Percentiles rank a stretch among this genome's conserved stretches.
Evolutionary conservation across 1,140 invertebrate genomes (phyloP).

Genomic region (Sinonovacula constricta): DNA sequence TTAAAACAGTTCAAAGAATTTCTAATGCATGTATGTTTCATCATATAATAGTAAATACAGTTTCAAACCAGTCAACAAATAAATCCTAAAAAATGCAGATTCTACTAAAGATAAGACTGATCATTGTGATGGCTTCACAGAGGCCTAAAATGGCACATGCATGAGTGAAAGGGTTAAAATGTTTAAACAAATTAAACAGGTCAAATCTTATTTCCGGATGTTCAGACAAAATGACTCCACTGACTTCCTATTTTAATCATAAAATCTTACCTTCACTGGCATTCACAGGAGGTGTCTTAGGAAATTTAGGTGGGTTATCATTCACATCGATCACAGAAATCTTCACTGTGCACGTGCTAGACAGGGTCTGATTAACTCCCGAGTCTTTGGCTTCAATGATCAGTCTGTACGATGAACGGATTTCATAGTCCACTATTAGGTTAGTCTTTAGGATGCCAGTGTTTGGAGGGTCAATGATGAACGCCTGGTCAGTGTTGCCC

Average conservation of each 20-base stretch:
- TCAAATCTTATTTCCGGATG: no score
- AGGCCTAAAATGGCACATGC: no score
- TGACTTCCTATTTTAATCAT: not conserved
- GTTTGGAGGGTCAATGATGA: constrained; percentile 94
- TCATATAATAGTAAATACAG: no score
- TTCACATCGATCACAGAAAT: constrained; percentile 87
- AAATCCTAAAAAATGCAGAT: no score
- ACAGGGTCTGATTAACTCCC: constrained; percentile 60
- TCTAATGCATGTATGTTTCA: no score
- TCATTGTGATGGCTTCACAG: no score
- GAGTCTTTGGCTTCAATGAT: constrained; percentile 71
- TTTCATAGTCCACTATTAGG: constrained; percentile 96
- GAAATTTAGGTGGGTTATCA: constrained; percentile 85
- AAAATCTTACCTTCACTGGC: constrained; percentile 80
- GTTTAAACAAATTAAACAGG: no score
- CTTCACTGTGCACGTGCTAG: constrained; percentile 83
- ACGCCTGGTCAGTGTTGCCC: constrained; percentile 97
- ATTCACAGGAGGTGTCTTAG: constrained; percentile 63
- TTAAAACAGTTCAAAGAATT: no score
- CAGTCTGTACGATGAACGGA: constrained; percentile 91
- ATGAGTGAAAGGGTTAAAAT: no score
- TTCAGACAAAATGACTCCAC: no score
- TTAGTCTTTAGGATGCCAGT: constrained; percentile 96
- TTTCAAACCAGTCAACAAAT: no score
- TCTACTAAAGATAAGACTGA: no score